phyloP scores from a whole-genome alignment of 2,888 invertebrate species.

The Cephus nigrinus region DNA sequence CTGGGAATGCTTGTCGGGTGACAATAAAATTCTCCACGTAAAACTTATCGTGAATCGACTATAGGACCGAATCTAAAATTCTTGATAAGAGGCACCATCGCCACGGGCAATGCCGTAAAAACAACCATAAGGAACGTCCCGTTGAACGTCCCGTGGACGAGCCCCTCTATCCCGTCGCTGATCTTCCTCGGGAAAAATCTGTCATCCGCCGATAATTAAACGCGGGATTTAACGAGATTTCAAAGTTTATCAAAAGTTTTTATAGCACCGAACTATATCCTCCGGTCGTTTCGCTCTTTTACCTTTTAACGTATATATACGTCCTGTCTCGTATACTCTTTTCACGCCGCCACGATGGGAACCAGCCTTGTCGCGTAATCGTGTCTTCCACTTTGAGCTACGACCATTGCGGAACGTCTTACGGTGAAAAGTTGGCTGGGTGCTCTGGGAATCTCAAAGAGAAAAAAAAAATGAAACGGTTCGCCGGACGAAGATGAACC shows the following conservation, averaged over 20 bases:
- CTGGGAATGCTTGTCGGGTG: background rate
- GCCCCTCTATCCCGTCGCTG: background rate
- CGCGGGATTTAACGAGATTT: background rate
- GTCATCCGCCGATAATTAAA: background rate
- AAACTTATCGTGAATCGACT: background rate
- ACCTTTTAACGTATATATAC: too few species aligned
- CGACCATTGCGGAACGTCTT: background rate
- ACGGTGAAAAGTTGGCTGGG: background rate
- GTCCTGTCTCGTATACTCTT: too few species aligned
- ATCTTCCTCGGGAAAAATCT: background rate
- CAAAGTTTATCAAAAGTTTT: background rate
- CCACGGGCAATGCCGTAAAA: background rate
- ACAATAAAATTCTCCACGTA: background rate
- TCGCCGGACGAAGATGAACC: background rate
- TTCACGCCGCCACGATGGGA: background rate
- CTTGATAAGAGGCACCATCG: background rate
- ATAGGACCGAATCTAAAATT: background rate
- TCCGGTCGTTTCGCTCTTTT: background rate
- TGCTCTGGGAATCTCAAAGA: background rate
- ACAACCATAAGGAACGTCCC: background rate
- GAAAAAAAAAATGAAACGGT: background rate
- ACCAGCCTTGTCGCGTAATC: background rate
- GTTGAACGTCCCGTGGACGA: background rate
- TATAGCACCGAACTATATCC: background rate
- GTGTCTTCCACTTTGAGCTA: background rate